phyloP scores from a whole-genome alignment of 2,113 vertebrate genomes.

The Aspidoscelis tigris region DNA sequence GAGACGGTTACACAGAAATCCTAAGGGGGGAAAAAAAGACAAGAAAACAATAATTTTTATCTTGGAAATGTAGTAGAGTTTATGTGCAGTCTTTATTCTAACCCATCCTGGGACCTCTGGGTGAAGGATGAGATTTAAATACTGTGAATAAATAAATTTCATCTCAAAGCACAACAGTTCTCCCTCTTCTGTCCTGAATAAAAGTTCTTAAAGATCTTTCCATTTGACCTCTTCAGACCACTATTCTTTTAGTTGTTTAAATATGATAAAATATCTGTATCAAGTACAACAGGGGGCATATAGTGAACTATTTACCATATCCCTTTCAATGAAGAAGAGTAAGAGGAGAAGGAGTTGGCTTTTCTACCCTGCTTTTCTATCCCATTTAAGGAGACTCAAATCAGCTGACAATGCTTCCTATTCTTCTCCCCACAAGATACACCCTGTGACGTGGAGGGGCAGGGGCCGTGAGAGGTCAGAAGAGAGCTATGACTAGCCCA shows the following conservation, averaged over 20 bases:
- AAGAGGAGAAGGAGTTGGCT: too few species aligned
- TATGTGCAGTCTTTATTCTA: too few species aligned
- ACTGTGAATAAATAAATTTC: neutral
- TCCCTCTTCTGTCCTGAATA: neutral
- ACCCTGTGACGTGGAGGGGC: too few species aligned
- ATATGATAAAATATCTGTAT: neutral
- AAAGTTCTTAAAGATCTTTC: neutral
- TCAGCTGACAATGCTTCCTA: too few species aligned
- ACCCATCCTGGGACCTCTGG: too few species aligned
- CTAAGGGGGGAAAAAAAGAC: conserved; percentile 65
- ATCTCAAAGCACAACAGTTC: neutral
- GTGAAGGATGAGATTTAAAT: neutral
- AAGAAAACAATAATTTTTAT: conserved; percentile 18
- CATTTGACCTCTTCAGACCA: neutral
- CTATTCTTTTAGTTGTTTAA: neutral
- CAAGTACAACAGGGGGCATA: neutral
- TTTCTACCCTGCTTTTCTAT: too few species aligned
- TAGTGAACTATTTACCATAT: too few species aligned
- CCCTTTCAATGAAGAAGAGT: too few species aligned
- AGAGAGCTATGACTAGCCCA: too few species aligned
- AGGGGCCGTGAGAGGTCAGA: too few species aligned
- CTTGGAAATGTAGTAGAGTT: neutral
- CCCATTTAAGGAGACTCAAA: too few species aligned
- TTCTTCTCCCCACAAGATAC: too few species aligned
- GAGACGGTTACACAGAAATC: conserved; percentile 88